Evolutionary conservation across 30 jellyfish, hydroid and myxozoan species (phyloP).

Genomic region (Rhopilema esculentum): DNA sequence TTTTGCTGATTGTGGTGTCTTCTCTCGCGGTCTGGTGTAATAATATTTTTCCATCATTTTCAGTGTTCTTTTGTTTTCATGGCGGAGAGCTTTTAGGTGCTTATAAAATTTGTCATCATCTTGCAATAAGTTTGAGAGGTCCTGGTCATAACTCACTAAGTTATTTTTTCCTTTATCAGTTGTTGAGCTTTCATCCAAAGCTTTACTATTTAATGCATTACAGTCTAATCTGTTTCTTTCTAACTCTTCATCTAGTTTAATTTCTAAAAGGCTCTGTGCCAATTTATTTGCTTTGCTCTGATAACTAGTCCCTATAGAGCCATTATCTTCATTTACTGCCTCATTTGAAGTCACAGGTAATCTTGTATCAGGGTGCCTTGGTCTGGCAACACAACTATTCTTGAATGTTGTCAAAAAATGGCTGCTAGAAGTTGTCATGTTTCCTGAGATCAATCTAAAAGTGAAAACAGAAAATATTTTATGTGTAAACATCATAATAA

Average conservation of each 20-base stretch:
- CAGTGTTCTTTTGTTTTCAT: constrained; percentile 85
- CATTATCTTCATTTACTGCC: neutral
- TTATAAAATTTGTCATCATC: constrained; percentile 82
- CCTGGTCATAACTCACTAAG: constrained; percentile 21
- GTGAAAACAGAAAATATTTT: neutral
- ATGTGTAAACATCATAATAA: neutral
- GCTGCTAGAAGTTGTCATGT: neutral
- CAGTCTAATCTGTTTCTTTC: neutral
- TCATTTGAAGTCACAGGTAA: constrained; percentile 78
- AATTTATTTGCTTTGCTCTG: neutral
- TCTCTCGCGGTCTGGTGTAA: constrained; percentile 18
- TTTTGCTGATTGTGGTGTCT: neutral
- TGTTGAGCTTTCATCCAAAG: neutral
- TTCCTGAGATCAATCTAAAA: constrained; percentile 4
- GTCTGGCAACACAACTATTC: constrained; percentile 74
- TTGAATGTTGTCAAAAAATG: constrained; percentile 67
- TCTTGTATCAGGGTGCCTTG: constrained; percentile 81
- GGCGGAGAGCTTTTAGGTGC: constrained; percentile 78
- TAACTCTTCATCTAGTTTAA: constrained; percentile 10
- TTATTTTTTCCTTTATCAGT: neutral
- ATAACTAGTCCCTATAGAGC: constrained; percentile 1
- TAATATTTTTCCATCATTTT: constrained; percentile 75
- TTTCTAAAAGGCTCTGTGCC: neutral
- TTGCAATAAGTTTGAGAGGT: constrained; percentile 62
- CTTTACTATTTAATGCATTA: neutral